A percentile compares a stretch with the other conserved stretches of the same genome.
phyloP scores from a whole-genome alignment of 2,888 invertebrate genomes.

The Polyploca ridens region DNA sequence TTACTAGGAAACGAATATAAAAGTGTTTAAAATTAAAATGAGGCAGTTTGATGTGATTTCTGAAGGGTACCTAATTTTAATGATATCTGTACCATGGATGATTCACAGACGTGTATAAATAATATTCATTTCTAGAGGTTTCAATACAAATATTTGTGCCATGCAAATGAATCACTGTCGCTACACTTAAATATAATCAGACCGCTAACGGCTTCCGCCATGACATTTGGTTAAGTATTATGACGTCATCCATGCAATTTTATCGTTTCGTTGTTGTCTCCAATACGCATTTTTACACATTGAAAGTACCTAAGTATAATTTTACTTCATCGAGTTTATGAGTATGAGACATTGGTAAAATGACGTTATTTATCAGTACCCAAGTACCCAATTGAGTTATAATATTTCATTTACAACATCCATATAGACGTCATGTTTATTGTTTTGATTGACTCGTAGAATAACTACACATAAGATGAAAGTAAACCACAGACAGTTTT shows the following conservation, averaged over 20 bases:
- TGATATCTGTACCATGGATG: too few relatives aligned
- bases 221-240: background rate
- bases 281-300: background rate
- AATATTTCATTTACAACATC: too few relatives aligned
- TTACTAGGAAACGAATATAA: conserved; percentile 9
- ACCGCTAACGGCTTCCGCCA: background rate
- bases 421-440: too few relatives aligned
- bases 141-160: background rate
- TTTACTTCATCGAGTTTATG: background rate
- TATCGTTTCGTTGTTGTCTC: conserved; percentile 2
- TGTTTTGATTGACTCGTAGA: too few relatives aligned
- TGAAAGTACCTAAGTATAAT: background rate
- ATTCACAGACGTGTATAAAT: background rate
- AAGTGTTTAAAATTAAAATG: too few relatives aligned
- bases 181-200: background rate
- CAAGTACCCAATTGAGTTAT: background rate
- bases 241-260: conserved; percentile 12
- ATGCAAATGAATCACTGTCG: background rate
- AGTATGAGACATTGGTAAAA: background rate
- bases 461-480: too few relatives aligned
- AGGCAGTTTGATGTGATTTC: too few relatives aligned
- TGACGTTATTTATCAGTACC: background rate
- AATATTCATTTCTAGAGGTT: background rate
- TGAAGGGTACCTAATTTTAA: too few relatives aligned
- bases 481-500: too few relatives aligned